These are phyloP conservation scores for Lepidurus arcticus DNA, from an alignment of 1,140 invertebrate genomes.

Conservation along the genomic window DNA sequence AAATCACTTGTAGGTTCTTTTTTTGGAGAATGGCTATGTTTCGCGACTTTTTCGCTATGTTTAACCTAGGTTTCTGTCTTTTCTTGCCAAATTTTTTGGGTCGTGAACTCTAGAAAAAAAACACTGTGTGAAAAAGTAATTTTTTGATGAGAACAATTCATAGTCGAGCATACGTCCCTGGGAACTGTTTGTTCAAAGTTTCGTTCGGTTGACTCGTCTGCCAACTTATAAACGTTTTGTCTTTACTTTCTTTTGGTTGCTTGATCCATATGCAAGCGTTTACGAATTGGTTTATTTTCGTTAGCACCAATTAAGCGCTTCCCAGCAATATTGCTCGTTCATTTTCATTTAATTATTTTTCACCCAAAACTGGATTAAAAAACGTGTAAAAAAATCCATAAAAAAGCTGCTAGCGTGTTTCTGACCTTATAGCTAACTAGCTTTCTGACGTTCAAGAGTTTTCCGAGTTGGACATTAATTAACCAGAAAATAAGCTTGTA, in stretches of 20 bases:
- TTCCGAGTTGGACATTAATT: conserved; percentile 5
- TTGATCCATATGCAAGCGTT: not conserved
- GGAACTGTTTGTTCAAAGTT: not conserved
- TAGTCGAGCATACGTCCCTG: not conserved
- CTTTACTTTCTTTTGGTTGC: not conserved
- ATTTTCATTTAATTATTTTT: conserved; percentile 8
- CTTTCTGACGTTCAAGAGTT: not conserved
- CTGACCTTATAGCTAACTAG: conserved; percentile 3
- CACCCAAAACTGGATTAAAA: not conserved
- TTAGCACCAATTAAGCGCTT: conserved; percentile 15
- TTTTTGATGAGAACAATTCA: conserved; percentile 1
- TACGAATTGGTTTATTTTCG: conserved; percentile 10
- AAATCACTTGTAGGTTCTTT: not conserved
- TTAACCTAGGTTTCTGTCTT: conserved; percentile 8
- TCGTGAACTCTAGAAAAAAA: not conserved
- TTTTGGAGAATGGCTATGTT: not conserved
- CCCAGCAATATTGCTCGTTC: not conserved
- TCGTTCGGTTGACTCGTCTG: not conserved
- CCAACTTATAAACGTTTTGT: conserved; percentile 1
- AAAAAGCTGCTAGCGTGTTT: conserved; percentile 10
- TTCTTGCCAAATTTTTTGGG: not conserved
- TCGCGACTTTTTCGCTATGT: not conserved
- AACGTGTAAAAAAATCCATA: not conserved
- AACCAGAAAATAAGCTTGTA: conserved; percentile 15
- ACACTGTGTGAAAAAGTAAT: not conserved